These are phyloP conservation scores for Agraylea sexmaculata DNA, from an alignment of 1,140 invertebrate species.

Conservation along the genomic window DNA sequence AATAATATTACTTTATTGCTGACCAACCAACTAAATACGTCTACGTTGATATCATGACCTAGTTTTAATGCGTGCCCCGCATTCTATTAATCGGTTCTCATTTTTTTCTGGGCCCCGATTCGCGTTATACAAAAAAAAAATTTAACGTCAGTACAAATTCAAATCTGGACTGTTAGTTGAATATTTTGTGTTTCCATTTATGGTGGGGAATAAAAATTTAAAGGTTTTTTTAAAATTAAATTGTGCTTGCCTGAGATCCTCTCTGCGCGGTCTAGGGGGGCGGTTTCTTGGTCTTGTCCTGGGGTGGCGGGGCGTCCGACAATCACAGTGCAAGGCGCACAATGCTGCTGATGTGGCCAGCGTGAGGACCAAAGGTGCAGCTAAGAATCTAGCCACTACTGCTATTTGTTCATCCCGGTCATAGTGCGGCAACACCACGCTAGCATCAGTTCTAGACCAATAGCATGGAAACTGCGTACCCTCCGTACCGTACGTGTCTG, in stretches of 20 bases:
- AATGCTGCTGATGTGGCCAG: conserved; percentile 68
- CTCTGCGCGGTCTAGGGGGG: conserved; percentile 28
- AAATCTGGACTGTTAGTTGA: too few species aligned
- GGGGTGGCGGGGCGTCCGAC: conserved; percentile 35
- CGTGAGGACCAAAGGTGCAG: conserved; percentile 68
- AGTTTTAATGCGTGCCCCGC: too few species aligned
- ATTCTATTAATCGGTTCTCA: too few species aligned
- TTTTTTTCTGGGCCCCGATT: too few species aligned
- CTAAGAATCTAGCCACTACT: conserved; percentile 68
- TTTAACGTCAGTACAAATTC: too few species aligned
- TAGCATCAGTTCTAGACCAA: conserved; percentile 70
- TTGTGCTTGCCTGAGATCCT: conserved; percentile 14
- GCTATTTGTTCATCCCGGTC: conserved; percentile 65
- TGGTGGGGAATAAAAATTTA: too few species aligned
- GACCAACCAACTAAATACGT: too few species aligned
- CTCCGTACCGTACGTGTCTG: conserved; percentile 57
- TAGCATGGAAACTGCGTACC: conserved; percentile 71
- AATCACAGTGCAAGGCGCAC: conserved; percentile 76
- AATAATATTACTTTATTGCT: too few species aligned
- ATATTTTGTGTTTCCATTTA: too few species aligned
- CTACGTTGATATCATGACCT: too few species aligned
- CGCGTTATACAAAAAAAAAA: too few species aligned
- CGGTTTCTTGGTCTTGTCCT: conserved; percentile 33
- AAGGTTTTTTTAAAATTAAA: neutral
- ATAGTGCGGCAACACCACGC: conserved; percentile 68